Evolutionary conservation across 2,113 vertebrate genomes (phyloP).

Genomic region (Illadopsis cleaveri): DNA sequence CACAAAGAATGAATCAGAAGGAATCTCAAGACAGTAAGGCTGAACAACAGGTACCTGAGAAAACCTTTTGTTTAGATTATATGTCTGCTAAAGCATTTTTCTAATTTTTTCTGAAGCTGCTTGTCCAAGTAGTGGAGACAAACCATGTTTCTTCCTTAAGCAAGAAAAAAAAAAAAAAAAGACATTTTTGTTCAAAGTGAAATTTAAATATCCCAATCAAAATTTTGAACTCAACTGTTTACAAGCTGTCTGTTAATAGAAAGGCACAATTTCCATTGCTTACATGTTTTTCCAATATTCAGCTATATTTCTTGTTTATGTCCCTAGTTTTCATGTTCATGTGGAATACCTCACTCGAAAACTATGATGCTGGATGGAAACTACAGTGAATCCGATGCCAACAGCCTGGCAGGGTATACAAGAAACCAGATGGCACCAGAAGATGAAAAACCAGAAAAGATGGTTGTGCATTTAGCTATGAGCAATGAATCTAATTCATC

Average conservation of each 20-base stretch:
- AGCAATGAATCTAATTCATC: constrained; percentile 78
- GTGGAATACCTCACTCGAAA: constrained; percentile 84
- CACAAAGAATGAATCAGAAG: neutral
- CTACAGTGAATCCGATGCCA: constrained; percentile 86
- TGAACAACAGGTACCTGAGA: neutral
- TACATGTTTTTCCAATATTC: neutral
- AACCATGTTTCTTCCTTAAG: neutral
- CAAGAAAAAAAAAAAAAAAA: neutral
- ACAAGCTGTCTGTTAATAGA: neutral
- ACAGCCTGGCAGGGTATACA: constrained; percentile 88
- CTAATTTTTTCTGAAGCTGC: neutral
- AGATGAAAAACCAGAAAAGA: constrained; percentile 87
- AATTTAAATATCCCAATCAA: neutral
- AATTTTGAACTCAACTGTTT: neutral
- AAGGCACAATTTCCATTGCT: neutral
- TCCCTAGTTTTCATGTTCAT: constrained; percentile 78
- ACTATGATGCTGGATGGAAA: constrained; percentile 89
- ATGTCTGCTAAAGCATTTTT: neutral
- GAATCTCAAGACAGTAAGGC: neutral
- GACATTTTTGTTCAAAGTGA: neutral
- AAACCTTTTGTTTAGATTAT: neutral
- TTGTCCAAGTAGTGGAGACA: neutral
- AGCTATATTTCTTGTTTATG: constrained; percentile 9
- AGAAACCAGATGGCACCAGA: constrained; percentile 79
- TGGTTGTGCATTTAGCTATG: constrained; percentile 85